Base-by-base conservation (phyloP, 2,888 invertebrate species). In the Diarsia mendica region DNA sequence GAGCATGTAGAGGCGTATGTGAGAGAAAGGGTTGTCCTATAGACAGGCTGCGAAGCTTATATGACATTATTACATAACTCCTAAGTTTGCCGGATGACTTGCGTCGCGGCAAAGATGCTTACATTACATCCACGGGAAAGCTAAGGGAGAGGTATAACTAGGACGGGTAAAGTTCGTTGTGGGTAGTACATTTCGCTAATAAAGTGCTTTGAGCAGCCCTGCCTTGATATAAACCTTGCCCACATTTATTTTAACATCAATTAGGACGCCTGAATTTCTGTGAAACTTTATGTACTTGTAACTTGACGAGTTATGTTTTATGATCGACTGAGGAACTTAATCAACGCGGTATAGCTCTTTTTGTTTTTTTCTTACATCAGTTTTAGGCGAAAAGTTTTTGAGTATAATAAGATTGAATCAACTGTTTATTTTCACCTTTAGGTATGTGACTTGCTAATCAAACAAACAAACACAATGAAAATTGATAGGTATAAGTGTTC, bases 11-110 rank as follows among this genome's bases (percentile, higher is more conserved):
- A 69, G 67, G 6, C 84, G 61, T 48, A 76, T 63, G 60, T 46
- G 33, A 46, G 70, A n/a, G 72, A 53, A 84, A 82, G 67, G 82
- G 67, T 61, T 69, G 53, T 64, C 33, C 60, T 72, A 74, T 48
- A 70, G 60, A 58, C 66, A 67, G 53, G 39, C 51, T n/a, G 68
- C 39, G 75, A 66, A 48, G 61, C 66, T 73, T 81, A 67, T 67
- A 67, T 77, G 74, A 55, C 67, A 65, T 70, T 79, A 81, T 73
- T 83, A 73, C 81, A 74, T 78, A 81, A 78, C 81, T 81, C 63
- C 73, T 44, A 64, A 83, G 63, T 81, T 83, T 65, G 61, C 48
- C 64, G 67, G 39, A 81, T 82, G 82, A 70, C 70, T 82, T 81
- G 81, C 68, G 75, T 81, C 53, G 76, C 76, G 65, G 68, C 75